Conservation (phyloP, 1,140 invertebrate genomes). For the Cotesia glomerata region DNA sequence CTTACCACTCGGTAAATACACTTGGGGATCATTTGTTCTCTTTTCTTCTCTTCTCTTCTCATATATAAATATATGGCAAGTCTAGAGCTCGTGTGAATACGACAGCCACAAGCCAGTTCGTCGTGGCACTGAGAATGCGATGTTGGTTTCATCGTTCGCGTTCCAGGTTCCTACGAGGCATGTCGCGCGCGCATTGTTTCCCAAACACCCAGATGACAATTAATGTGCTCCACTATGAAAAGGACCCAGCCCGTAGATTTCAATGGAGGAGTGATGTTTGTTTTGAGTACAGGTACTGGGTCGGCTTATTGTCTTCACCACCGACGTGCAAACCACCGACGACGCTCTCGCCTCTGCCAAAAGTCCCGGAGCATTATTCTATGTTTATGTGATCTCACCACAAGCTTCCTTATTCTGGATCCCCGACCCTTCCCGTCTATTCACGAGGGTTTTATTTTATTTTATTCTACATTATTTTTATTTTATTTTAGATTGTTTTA, state of each 20-base stretch:
- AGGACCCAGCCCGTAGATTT: conserved; percentile 37
- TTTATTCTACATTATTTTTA: too few species aligned
- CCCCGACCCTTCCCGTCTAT: too few species aligned
- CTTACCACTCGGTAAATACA: background rate
- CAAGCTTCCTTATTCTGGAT: too few species aligned
- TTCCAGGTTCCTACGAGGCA: background rate
- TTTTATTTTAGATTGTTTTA: too few species aligned
- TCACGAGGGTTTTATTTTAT: too few species aligned
- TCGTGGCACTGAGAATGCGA: background rate
- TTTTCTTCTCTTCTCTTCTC: too few species aligned
- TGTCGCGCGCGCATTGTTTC: conserved; percentile 6
- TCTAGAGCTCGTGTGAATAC: background rate
- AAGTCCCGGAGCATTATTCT: too few species aligned
- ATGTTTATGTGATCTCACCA: too few species aligned
- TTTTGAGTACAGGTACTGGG: conserved; percentile 57
- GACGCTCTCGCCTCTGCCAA: background rate
- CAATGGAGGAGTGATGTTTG: conserved; percentile 55
- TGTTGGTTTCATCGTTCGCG: conserved; percentile 1
- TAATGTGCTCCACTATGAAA: background rate
- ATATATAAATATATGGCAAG: background rate
- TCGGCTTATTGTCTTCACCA: conserved; percentile 51
- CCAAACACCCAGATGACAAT: conserved; percentile 16
- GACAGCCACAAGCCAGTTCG: conserved; percentile 9
- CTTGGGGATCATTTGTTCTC: too few species aligned
- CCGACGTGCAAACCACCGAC: conserved; percentile 40